A percentile compares a stretch with the other conserved stretches of the same genome.
phyloP scores from a whole-genome alignment of 2,113 vertebrate species.

The Mesitornis unicolor region DNA sequence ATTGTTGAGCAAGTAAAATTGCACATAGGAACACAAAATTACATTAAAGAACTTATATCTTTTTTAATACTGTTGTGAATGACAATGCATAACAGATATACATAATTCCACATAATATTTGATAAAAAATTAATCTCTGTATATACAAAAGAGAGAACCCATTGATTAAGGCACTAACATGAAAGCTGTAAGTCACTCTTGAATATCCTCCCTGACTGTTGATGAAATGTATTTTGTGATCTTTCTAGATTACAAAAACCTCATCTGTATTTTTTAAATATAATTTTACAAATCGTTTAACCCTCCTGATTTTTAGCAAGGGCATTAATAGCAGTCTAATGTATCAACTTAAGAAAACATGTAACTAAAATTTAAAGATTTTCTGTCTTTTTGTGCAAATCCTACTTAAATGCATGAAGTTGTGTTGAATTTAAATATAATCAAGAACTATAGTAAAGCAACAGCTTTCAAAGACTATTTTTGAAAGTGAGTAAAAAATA shows the following conservation, averaged over 20 bases:
- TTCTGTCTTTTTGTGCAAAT: neutral
- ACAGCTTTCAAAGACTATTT: neutral
- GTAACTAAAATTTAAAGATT: neutral
- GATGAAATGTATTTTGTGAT: neutral
- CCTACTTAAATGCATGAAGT: neutral
- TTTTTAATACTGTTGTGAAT: neutral
- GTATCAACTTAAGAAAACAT: neutral
- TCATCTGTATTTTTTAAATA: neutral
- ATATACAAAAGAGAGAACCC: neutral
- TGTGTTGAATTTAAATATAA: neutral
- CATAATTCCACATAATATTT: neutral
- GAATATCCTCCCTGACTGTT: neutral
- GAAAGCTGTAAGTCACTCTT: neutral
- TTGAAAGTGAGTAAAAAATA: neutral
- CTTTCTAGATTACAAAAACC: neutral
- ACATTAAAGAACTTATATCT: rapidly evolving
- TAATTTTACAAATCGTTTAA: neutral
- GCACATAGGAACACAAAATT: neutral
- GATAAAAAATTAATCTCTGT: neutral
- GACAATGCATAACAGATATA: neutral
- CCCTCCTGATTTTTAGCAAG: neutral
- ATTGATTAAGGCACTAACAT: neutral
- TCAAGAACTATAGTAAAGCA: neutral
- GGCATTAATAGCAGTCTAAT: neutral
- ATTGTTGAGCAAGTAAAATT: neutral